A percentile compares a stretch with the other conserved stretches of the same genome.
Conservation (phyloP, 2,113 vertebrate genomes). For the Xiphophorus couchianus region DNA sequence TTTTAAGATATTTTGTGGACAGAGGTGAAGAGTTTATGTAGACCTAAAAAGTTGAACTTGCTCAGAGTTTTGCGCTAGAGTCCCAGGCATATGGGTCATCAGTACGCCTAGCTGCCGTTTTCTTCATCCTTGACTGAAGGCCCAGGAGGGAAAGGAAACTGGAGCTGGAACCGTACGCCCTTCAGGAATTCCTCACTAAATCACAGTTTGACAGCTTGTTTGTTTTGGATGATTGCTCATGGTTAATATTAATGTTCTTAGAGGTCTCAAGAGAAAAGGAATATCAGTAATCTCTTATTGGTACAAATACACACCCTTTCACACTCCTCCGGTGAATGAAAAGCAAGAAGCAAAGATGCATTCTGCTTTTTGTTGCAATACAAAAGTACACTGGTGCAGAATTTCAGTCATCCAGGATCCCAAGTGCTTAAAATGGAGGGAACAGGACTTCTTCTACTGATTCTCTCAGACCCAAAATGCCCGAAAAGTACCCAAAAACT, state of each 20-base stretch:
- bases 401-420: no score
- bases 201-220: slow-evolving; percentile 52
- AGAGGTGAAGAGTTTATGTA: slow-evolving; percentile 30
- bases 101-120: slow-evolving; percentile 64
- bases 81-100: slow-evolving; percentile 32
- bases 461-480: no score
- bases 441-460: no score
- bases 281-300: slow-evolving; percentile 21
- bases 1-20: neutral
- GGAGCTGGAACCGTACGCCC: slow-evolving; percentile 42
- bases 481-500: no score
- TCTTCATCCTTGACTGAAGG: slow-evolving; percentile 65
- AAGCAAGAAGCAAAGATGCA: neutral
- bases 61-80: slow-evolving; percentile 41
- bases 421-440: no score
- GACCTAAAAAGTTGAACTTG: slow-evolving; percentile 44
- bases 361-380: no score
- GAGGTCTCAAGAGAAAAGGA: slow-evolving; percentile 21
- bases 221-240: slow-evolving; percentile 61
- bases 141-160: slow-evolving; percentile 40
- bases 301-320: slow-evolving; percentile 12
- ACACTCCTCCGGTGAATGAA: neutral
- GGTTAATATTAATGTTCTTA: slow-evolving; percentile 39
- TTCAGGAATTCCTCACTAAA: slow-evolving; percentile 43
- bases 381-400: no score